Percentiles rank a stretch among this genome's conserved stretches.
Conservation (phyloP, 2,797 vertebrate genomes). For the Remorina albescens region DNA sequence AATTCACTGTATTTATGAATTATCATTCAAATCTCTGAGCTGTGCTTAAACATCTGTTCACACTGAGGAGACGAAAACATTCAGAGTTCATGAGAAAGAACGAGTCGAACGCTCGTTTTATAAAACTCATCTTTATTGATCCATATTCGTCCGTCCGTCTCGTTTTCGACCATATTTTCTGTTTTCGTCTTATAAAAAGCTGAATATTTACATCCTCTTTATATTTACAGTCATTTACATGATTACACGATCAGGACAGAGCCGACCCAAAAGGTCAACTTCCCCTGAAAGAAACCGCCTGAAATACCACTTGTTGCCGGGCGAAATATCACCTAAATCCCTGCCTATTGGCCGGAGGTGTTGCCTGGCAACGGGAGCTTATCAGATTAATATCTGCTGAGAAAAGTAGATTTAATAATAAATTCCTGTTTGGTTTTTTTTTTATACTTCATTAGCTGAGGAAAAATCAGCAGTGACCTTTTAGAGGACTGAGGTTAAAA, state of each 20-base stretch:
- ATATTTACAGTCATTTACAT: constrained; percentile 77
- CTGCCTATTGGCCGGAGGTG: constrained; percentile 43
- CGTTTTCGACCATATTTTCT: constrained; percentile 44
- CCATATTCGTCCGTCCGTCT: constrained; percentile 25
- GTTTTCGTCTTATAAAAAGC: constrained; percentile 62
- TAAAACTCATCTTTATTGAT: constrained; percentile 74
- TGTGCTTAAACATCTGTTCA: no score
- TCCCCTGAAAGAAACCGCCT: neutral
- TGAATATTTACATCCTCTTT: constrained; percentile 75
- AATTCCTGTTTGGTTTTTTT: constrained; percentile 25
- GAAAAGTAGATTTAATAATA: constrained; percentile 33
- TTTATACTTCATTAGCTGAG: constrained; percentile 20
- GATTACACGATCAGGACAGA: constrained; percentile 11
- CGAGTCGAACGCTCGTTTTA: constrained; percentile 11
- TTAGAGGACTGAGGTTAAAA: neutral
- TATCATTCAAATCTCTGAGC: no score
- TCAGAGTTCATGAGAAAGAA: neutral
- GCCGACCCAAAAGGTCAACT: constrained; percentile 17
- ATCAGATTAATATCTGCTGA: constrained; percentile 42
- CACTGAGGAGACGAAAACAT: no score
- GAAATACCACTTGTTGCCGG: constrained; percentile 49
- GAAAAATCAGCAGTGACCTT: neutral
- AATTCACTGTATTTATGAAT: no score
- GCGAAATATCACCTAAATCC: constrained; percentile 24
- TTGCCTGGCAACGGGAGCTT: constrained; percentile 66